phyloP scores from a whole-genome alignment of 2,888 invertebrate species.

The Phyllotreta cruciferae region DNA sequence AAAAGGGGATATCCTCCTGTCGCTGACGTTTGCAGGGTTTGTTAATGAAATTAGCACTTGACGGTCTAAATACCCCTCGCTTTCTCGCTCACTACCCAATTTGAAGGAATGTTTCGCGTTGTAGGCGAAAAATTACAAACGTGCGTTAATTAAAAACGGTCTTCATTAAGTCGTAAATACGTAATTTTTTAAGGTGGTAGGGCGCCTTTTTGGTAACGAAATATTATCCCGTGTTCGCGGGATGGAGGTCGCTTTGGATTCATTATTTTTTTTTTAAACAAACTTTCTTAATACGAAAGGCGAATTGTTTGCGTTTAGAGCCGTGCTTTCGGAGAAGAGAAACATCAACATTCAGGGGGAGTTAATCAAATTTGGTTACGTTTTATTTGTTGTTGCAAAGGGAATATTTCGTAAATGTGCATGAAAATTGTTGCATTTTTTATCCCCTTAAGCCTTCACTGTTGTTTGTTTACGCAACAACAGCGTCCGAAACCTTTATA shows the following conservation, averaged over 20 bases:
- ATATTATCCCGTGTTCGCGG: not conserved
- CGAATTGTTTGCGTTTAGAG: too few relatives aligned
- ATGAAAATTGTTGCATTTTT: too few relatives aligned
- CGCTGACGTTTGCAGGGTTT: not conserved
- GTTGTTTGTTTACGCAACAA: too few relatives aligned
- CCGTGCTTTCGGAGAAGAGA: not conserved
- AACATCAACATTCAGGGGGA: not conserved
- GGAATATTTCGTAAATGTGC: too few relatives aligned
- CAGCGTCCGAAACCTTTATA: too few relatives aligned
- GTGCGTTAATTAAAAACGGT: slow-evolving; percentile 11
- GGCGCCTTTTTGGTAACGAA: not conserved
- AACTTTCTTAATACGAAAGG: too few relatives aligned
- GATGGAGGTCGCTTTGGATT: too few relatives aligned
- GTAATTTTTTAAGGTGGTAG: not conserved
- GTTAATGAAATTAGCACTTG: slow-evolving; percentile 7
- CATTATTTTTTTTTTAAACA: too few relatives aligned
- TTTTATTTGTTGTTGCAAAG: too few relatives aligned
- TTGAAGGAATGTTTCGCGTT: not conserved
- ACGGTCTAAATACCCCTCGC: not conserved
- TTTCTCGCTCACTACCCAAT: not conserved
- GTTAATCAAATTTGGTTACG: too few relatives aligned
- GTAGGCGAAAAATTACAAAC: slow-evolving; percentile 3
- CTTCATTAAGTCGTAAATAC: slow-evolving; percentile 5
- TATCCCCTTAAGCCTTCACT: too few relatives aligned
- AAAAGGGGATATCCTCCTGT: not conserved